These are phyloP conservation scores for Acanthococcus lagerstroemiae DNA, from an alignment of 2,888 invertebrate genomes.

Conservation along the genomic window DNA sequence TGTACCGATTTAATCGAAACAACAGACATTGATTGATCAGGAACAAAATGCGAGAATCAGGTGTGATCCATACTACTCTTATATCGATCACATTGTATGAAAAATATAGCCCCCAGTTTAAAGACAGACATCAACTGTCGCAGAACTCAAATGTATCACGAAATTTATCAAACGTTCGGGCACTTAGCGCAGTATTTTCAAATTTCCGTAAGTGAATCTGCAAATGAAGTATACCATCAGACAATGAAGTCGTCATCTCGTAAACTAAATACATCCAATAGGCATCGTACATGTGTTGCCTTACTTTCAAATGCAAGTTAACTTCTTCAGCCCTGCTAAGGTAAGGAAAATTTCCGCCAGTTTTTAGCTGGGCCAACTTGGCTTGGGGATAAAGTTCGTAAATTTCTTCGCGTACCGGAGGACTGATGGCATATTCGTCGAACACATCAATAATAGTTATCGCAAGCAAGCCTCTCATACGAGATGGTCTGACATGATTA, in stretches of 20 bases:
- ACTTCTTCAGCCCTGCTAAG: slow-evolving; percentile 79
- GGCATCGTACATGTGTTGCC: no score
- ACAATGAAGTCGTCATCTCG: no score
- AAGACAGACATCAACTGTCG: no score
- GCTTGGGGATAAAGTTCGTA: slow-evolving; percentile 79
- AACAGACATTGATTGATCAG: no score
- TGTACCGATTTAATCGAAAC: no score
- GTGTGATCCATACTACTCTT: no score
- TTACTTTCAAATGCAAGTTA: slow-evolving; percentile 75
- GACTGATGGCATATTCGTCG: slow-evolving; percentile 74
- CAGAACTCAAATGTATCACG: no score
- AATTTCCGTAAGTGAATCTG: slow-evolving; percentile 65
- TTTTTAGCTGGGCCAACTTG: slow-evolving; percentile 74
- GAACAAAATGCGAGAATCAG: no score
- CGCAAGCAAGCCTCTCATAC: slow-evolving; percentile 52
- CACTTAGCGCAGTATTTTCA: slow-evolving; percentile 51
- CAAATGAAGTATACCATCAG: slow-evolving; percentile 38
- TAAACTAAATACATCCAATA: no score
- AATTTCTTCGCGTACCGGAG: slow-evolving; percentile 64
- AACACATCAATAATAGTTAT: slow-evolving; percentile 81
- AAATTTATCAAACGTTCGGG: no score
- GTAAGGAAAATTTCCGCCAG: slow-evolving; percentile 84
- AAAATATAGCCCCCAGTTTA: no score
- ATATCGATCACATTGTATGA: no score
- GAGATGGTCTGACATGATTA: slow-evolving; percentile 66